Conservation (phyloP, 2,888 invertebrate species). For the Acleris literana region DNA sequence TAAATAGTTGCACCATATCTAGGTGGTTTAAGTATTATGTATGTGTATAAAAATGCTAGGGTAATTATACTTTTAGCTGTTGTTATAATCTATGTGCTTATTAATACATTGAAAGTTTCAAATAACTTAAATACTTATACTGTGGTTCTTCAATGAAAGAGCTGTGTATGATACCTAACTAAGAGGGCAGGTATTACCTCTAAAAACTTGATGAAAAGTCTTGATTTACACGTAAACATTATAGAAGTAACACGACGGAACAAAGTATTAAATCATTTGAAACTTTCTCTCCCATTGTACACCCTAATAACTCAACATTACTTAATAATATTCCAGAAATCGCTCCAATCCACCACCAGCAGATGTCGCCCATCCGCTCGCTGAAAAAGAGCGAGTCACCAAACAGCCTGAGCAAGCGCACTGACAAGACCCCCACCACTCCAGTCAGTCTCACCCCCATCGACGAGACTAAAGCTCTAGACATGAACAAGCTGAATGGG, state of each 20-base stretch:
- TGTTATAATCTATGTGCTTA: conserved; percentile 49
- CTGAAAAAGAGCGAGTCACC: conserved; percentile 80
- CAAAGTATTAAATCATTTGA: conserved; percentile 41
- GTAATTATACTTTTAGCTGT: conserved; percentile 17
- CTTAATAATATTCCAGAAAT: conserved; percentile 71
- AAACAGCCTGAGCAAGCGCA: conserved; percentile 76
- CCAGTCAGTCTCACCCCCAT: conserved; percentile 79
- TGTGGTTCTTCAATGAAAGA: background rate
- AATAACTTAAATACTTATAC: conserved; percentile 36
- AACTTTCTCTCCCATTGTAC: conserved; percentile 41
- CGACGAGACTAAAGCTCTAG: conserved; percentile 77
- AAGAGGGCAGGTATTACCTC: no score
- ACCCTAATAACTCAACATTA: conserved; percentile 36
- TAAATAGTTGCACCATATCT: conserved; percentile 24
- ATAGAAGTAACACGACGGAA: no score
- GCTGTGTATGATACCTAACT: no score
- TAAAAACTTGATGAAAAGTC: no score
- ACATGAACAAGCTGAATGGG: conserved; percentile 74
- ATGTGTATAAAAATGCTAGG: conserved; percentile 18
- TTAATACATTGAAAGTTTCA: conserved; percentile 53
- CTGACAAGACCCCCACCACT: conserved; percentile 80
- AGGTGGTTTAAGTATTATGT: conserved; percentile 16
- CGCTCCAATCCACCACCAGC: conserved; percentile 79
- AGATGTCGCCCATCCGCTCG: conserved; percentile 81
- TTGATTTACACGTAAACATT: no score